These are phyloP conservation scores for Hyposmocoma kahamanoa DNA, from an alignment of 1,140 invertebrate species.

Conservation along the genomic window DNA sequence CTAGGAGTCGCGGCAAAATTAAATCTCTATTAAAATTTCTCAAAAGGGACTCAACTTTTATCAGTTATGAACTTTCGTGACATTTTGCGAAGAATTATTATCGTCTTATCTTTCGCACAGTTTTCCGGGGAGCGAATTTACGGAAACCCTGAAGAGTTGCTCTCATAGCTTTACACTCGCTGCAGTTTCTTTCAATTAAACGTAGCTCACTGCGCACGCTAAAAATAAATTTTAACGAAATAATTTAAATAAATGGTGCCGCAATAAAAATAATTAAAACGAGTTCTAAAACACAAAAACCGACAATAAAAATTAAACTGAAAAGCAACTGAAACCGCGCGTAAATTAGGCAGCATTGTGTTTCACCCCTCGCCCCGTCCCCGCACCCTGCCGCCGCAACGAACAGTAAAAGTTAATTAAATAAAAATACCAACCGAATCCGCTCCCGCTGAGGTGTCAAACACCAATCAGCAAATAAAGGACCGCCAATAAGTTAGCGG, in stretches of 20 bases:
- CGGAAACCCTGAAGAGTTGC: too few species aligned
- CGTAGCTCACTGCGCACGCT: not conserved
- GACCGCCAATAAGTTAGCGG: constrained; percentile 65
- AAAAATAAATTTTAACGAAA: not conserved
- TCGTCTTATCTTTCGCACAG: constrained; percentile 53
- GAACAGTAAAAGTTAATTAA: constrained; percentile 62
- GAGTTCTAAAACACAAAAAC: constrained; percentile 21
- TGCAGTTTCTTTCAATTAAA: constrained; percentile 57
- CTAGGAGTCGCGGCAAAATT: constrained; percentile 47
- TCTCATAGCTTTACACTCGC: constrained; percentile 38
- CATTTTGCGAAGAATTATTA: constrained; percentile 67
- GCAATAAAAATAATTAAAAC: constrained; percentile 22
- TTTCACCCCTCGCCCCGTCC: constrained; percentile 24
- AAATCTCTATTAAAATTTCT: constrained; percentile 68
- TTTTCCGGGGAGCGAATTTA: constrained; percentile 42
- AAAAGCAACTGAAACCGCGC: constrained; percentile 36
- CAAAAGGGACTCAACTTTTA: constrained; percentile 67
- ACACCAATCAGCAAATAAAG: constrained; percentile 68
- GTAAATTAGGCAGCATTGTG: constrained; percentile 61
- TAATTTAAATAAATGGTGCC: constrained; percentile 16
- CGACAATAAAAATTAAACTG: constrained; percentile 22
- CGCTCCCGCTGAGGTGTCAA: constrained; percentile 52
- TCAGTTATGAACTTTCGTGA: constrained; percentile 69
- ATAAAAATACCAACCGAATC: constrained; percentile 59
- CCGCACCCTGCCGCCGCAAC: constrained; percentile 29